These are phyloP conservation scores for Aelia acuminata DNA, from an alignment of 2,888 invertebrate genomes.

Conservation along the genomic window DNA sequence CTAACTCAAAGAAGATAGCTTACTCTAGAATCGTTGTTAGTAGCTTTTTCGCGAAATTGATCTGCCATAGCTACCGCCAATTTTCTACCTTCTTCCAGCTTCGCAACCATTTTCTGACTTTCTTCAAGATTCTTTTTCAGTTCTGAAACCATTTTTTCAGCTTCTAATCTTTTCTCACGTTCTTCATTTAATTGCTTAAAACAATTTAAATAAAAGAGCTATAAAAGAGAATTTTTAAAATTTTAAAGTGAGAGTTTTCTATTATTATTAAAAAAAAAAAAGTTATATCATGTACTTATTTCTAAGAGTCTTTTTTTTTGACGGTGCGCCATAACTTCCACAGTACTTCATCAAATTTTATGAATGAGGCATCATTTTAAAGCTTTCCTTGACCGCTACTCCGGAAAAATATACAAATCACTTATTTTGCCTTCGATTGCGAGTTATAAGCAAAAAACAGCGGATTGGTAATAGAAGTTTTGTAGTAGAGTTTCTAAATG, in stretches of 20 bases:
- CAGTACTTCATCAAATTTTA: too few species aligned
- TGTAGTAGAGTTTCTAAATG: too few species aligned
- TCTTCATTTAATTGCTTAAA: constrained; percentile 50
- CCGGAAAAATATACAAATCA: too few species aligned
- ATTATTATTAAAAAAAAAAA: background rate
- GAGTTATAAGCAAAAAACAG: too few species aligned
- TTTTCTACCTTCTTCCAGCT: constrained; percentile 32
- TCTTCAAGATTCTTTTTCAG: constrained; percentile 26
- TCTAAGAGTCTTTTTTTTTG: too few species aligned
- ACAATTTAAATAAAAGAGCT: background rate
- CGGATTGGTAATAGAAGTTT: too few species aligned
- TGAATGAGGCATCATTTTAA: too few species aligned
- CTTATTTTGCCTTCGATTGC: too few species aligned
- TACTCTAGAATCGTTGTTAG: constrained; percentile 20
- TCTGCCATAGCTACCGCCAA: constrained; percentile 53
- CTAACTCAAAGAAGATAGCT: background rate
- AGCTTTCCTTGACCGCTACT: too few species aligned
- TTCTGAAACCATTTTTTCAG: constrained; percentile 44
- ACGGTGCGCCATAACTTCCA: too few species aligned
- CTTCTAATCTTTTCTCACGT: constrained; percentile 23
- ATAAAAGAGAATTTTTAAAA: background rate
- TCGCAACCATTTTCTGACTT: background rate
- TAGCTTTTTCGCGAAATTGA: constrained; percentile 3
- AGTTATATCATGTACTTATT: too few species aligned
- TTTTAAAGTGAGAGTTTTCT: background rate